These are phyloP conservation scores for Stylophora pistillata DNA, from an alignment of 64 coral and sea anemone species.

Conservation along the genomic window DNA sequence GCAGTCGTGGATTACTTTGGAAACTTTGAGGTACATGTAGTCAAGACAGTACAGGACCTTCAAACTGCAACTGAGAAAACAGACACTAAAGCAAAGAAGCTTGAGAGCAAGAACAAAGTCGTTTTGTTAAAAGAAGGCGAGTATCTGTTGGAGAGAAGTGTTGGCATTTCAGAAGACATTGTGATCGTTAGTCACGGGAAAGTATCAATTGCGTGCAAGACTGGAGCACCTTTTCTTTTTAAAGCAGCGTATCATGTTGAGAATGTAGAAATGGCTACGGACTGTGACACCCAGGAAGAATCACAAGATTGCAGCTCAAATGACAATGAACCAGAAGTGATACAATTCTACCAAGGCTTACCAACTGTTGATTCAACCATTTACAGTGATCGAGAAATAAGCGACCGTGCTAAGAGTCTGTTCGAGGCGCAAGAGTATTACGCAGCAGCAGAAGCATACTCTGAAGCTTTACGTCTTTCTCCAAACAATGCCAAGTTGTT, in stretches of 20 bases:
- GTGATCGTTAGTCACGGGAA: not conserved
- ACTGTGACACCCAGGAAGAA: not conserved
- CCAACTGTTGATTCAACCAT: too few relatives aligned
- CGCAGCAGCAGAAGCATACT: not conserved
- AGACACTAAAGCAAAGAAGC: too few relatives aligned
- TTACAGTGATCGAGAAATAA: not conserved
- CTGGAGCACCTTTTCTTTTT: too few relatives aligned
- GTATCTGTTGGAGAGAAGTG: too few relatives aligned
- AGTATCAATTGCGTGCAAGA: not conserved
- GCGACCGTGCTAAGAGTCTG: not conserved
- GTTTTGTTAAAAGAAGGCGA: conserved; percentile 3
- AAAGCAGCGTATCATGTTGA: too few relatives aligned
- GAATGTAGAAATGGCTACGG: too few relatives aligned
- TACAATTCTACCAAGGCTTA: too few relatives aligned
- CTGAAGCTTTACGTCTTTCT: not conserved
- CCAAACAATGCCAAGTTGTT: conserved; percentile 12
- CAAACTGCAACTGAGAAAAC: too few relatives aligned
- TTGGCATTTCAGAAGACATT: not conserved
- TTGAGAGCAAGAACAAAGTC: too few relatives aligned
- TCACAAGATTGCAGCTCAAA: not conserved
- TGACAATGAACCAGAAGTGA: not conserved
- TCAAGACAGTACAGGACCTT: not conserved
- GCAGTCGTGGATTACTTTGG: not conserved
- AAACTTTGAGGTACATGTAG: not conserved
- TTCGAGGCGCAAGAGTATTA: not conserved